These are phyloP conservation scores for Gasteruption jaculator DNA, from an alignment of 2,888 invertebrate genomes.

Conservation along the genomic window DNA sequence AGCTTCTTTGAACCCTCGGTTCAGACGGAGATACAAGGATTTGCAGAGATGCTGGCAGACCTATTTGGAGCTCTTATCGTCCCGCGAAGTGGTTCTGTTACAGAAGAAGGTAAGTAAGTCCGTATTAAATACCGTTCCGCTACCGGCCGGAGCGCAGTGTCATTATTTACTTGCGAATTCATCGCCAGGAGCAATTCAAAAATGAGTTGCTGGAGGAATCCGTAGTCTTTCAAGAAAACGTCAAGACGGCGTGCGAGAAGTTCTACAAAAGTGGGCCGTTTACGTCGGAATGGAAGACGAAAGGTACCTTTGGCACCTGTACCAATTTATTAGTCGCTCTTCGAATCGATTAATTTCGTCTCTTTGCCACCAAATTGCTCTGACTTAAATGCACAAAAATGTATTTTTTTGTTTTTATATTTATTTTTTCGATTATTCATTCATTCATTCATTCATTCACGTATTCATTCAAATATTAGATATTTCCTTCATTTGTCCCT, in stretches of 20 bases:
- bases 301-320: no score
- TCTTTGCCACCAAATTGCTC: no score
- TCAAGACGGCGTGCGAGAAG: slow-evolving; percentile 63
- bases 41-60: slow-evolving; percentile 65
- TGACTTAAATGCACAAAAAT: slow-evolving; percentile 4
- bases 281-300: slow-evolving; percentile 54
- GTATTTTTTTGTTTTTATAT: slow-evolving; percentile 4
- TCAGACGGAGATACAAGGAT: slow-evolving; percentile 57
- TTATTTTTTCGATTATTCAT: no score
- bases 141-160: neutral
- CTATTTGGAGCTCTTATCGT: slow-evolving; percentile 66
- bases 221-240: slow-evolving; percentile 67
- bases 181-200: slow-evolving; percentile 62
- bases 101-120: slow-evolving; percentile 59
- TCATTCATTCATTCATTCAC: no score
- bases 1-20: slow-evolving; percentile 63
- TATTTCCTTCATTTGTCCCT: no score
- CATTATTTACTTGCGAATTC: slow-evolving; percentile 6
- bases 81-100: slow-evolving; percentile 70
- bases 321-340: no score
- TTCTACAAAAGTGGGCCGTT: slow-evolving; percentile 68
- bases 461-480: no score
- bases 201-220: slow-evolving; percentile 67
- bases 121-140: slow-evolving; percentile 7
- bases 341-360: no score